Evolutionary conservation across 2,797 vertebrate species (phyloP).

Genomic region (Philypnodon macrostomus): DNA sequence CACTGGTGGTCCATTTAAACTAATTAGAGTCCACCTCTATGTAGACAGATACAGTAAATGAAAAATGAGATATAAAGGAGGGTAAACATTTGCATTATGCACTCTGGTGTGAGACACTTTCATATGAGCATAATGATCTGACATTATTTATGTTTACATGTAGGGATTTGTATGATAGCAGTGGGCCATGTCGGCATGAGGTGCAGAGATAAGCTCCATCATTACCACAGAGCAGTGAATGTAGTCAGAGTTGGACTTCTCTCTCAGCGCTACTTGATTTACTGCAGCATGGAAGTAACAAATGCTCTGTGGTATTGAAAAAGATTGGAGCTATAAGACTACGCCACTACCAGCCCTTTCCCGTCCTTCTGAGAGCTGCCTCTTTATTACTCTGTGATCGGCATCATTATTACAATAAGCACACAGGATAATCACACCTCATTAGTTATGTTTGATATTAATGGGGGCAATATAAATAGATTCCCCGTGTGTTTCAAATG

Average conservation of each 20-base stretch:
- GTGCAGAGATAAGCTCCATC: conserved; percentile 41
- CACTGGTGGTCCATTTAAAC: not conserved
- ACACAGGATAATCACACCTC: conserved; percentile 76
- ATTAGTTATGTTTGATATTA: conserved; percentile 81
- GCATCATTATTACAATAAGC: conserved; percentile 68
- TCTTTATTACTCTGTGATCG: conserved; percentile 56
- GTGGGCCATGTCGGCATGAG: conserved; percentile 46
- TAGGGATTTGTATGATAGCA: conserved; percentile 19
- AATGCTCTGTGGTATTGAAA: conserved; percentile 63
- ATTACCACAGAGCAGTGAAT: conserved; percentile 45
- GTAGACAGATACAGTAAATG: conserved; percentile 2
- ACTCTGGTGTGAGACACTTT: conserved; percentile 9
- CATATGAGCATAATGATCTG: conserved; percentile 8
- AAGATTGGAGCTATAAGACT: conserved; percentile 38
- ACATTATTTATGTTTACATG: conserved; percentile 32
- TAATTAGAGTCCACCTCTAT: not conserved
- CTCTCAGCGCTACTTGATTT: conserved; percentile 53
- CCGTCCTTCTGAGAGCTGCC: conserved; percentile 35
- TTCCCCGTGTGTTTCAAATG: conserved; percentile 66
- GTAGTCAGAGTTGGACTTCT: conserved; percentile 40
- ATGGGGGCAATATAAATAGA: conserved; percentile 73
- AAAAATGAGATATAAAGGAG: not conserved
- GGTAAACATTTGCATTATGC: conserved; percentile 5
- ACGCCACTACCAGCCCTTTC: conserved; percentile 36
- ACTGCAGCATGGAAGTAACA: conserved; percentile 45